These are phyloP conservation scores for Bradypodion ventrale DNA, from an alignment of 2,797 vertebrate genomes.

Conservation along the genomic window DNA sequence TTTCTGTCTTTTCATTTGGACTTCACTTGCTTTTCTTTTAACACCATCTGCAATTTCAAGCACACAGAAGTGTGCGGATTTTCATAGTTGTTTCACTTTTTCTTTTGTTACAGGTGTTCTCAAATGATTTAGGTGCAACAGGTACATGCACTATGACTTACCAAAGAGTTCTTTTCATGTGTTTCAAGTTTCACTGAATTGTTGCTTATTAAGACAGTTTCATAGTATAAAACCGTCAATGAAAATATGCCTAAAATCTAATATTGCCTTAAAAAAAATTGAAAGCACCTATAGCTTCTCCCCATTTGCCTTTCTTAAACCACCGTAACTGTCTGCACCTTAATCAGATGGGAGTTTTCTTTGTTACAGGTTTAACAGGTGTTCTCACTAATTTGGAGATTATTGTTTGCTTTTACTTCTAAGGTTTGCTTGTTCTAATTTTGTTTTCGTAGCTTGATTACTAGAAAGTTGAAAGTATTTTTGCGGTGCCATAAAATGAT, in stretches of 20 bases:
- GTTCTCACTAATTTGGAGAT: conserved; percentile 61
- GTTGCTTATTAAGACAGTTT: conserved; percentile 49
- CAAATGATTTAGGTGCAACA: conserved; percentile 92
- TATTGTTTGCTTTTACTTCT: conserved; percentile 62
- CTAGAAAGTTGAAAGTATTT: conserved; percentile 40
- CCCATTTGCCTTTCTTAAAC: conserved; percentile 40
- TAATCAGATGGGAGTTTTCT: conserved; percentile 73
- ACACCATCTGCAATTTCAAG: conserved; percentile 64
- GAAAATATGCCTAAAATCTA: conserved; percentile 49
- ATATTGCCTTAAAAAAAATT: conserved; percentile 39
- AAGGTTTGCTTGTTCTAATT: conserved; percentile 45
- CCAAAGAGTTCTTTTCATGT: not conserved
- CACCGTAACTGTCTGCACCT: conserved; percentile 78
- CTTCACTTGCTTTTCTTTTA: conserved; percentile 88
- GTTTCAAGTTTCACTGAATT: conserved; percentile 41
- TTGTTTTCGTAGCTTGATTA: conserved; percentile 44
- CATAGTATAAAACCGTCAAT: conserved; percentile 37
- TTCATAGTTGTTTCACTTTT: conserved; percentile 78
- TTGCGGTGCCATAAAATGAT: not conserved
- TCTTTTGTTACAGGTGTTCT: conserved; percentile 85
- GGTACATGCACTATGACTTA: conserved; percentile 65
- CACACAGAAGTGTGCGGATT: conserved; percentile 71
- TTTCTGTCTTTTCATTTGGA: conserved; percentile 78
- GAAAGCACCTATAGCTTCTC: not conserved
- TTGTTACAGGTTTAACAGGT: conserved; percentile 80